Evolutionary conservation across 2,797 vertebrate genomes (phyloP).

Genomic region (Lycodopsis pacificus): DNA sequence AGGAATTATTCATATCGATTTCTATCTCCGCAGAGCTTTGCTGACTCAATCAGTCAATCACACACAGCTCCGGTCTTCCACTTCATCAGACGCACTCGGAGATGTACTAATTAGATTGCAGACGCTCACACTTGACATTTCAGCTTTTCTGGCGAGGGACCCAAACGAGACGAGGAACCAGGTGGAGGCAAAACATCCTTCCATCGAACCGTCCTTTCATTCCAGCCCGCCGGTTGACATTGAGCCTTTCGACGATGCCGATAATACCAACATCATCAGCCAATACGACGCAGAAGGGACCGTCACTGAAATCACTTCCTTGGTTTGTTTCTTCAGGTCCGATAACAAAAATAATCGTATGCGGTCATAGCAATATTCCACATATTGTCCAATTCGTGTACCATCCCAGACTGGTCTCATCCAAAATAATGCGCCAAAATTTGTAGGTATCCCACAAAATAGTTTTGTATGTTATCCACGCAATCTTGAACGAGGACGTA

Average conservation of each 20-base stretch:
- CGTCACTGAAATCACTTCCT: background rate
- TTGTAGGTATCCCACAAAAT: too few species aligned
- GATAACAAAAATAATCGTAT: background rate
- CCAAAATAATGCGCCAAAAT: too few species aligned
- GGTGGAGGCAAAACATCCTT: slow-evolving; percentile 1
- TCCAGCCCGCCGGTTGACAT: background rate
- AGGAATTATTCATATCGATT: slow-evolving; percentile 66
- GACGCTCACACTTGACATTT: slow-evolving; percentile 70
- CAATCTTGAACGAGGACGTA: too few species aligned
- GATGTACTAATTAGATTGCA: slow-evolving; percentile 43
- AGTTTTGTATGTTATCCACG: too few species aligned
- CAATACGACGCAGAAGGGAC: background rate
- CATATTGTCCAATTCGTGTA: background rate
- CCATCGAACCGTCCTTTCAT: slow-evolving; percentile 22
- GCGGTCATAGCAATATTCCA: background rate
- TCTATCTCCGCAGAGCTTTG: slow-evolving; percentile 43
- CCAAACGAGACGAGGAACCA: slow-evolving; percentile 19
- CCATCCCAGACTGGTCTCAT: background rate
- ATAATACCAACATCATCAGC: slow-evolving; percentile 10
- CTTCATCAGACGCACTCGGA: slow-evolving; percentile 22
- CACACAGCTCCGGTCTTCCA: slow-evolving; percentile 24
- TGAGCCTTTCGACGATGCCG: background rate
- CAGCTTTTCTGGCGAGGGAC: slow-evolving; percentile 18
- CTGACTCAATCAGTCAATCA: slow-evolving; percentile 54
- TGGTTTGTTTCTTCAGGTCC: background rate